phyloP scores from a whole-genome alignment of 2,888 invertebrate genomes.

The Apamea crenata region DNA sequence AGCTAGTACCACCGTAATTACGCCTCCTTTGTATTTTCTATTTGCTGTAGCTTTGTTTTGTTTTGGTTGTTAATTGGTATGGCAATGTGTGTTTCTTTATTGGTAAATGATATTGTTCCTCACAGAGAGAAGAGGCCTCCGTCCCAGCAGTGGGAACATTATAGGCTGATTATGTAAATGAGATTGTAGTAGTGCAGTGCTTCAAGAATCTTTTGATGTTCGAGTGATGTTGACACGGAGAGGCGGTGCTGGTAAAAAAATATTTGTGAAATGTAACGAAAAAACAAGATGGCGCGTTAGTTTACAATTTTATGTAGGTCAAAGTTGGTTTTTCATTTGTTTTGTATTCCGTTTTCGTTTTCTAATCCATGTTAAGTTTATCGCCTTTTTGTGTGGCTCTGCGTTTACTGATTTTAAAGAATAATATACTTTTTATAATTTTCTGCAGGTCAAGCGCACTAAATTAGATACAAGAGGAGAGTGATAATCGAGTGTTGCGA shows the following conservation, averaged over 20 bases:
- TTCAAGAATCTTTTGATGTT: neutral
- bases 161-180: neutral
- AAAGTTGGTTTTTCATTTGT: neutral
- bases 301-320: too few relatives aligned
- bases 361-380: neutral
- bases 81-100: slow-evolving; percentile 14
- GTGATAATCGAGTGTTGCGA: too few relatives aligned
- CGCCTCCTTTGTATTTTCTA: slow-evolving; percentile 67
- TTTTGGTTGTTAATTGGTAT: slow-evolving; percentile 58
- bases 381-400: neutral
- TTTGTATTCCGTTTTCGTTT: neutral
- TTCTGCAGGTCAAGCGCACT: too few relatives aligned
- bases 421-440: too few relatives aligned
- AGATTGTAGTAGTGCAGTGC: neutral
- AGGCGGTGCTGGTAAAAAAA: neutral
- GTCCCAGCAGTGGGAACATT: too few relatives aligned
- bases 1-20: slow-evolving; percentile 60
- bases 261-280: neutral
- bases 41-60: slow-evolving; percentile 61
- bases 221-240: neutral
- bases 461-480: too few relatives aligned
- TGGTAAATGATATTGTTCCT: neutral
- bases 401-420: too few relatives aligned
- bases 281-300: neutral
- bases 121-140: too few relatives aligned